These are phyloP conservation scores for Chaetodon auriga DNA, from an alignment of 2,113 vertebrate genomes.

Conservation along the genomic window DNA sequence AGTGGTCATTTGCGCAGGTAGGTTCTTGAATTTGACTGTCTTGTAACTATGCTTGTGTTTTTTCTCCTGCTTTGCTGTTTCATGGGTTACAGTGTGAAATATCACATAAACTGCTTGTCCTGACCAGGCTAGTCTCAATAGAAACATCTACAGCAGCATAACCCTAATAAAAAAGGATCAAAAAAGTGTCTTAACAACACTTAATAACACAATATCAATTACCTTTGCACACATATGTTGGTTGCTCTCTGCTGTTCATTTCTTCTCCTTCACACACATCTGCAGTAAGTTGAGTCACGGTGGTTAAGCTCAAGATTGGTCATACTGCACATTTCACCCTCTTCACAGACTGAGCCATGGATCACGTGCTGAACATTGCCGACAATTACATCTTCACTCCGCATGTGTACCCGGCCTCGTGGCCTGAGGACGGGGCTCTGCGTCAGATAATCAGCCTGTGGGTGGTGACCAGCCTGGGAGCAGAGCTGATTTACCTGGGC, in stretches of 20 bases:
- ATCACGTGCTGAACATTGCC: constrained; percentile 87
- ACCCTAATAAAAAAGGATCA: no score
- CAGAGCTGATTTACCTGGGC: constrained; percentile 87
- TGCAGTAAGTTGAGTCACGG: not conserved
- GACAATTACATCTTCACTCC: constrained; percentile 90
- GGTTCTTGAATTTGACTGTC: not conserved
- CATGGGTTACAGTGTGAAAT: not conserved
- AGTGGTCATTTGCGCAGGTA: not conserved
- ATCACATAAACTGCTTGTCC: no score
- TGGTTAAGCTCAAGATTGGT: not conserved
- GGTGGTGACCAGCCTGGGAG: constrained; percentile 90
- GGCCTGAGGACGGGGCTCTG: constrained; percentile 85
- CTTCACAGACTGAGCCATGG: constrained; percentile 85
- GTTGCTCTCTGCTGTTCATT: not conserved
- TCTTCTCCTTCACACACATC: not conserved
- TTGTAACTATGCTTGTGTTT: not conserved
- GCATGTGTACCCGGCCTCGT: constrained; percentile 87
- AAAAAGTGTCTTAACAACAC: no score
- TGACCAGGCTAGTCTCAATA: not conserved
- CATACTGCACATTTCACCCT: not conserved
- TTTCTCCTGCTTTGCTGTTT: not conserved
- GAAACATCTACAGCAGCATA: no score
- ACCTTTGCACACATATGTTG: not conserved
- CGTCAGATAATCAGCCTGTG: constrained; percentile 92
- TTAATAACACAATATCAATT: not conserved